A percentile compares a stretch with the other conserved stretches of the same genome.
Conservation (phyloP, 2,113 vertebrate species). For the Isurus oxyrinchus region DNA sequence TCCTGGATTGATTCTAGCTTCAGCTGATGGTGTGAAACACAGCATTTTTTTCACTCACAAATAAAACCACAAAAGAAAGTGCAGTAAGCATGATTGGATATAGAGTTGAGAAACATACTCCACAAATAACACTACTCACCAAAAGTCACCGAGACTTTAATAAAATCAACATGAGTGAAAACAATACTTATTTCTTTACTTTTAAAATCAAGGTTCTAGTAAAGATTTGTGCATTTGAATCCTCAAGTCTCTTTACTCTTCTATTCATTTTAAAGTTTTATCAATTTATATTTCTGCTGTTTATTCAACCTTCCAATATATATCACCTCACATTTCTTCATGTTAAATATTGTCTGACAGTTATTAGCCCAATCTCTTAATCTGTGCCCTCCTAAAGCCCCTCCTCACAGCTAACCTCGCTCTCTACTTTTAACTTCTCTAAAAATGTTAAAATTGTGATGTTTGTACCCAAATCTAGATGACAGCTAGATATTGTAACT, state of each 20-base stretch:
- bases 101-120: neutral
- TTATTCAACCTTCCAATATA: too few relatives aligned
- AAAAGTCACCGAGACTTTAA: neutral
- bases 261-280: neutral
- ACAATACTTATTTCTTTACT: neutral
- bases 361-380: neutral
- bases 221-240: neutral
- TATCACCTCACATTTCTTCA: too few relatives aligned
- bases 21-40: neutral
- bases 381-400: neutral
- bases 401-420: neutral
- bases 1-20: neutral
- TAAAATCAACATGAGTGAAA: neutral
- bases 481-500: neutral
- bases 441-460: neutral
- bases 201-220: neutral
- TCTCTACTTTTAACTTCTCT: neutral
- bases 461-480: neutral
- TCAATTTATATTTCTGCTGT: too few relatives aligned
- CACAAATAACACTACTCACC: neutral
- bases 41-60: neutral
- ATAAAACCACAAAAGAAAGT: neutral
- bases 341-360: neutral
- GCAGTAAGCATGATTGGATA: neutral
- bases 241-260: neutral